phyloP scores from a whole-genome alignment of 2,797 vertebrate genomes.

The Tiaroga cobitis region DNA sequence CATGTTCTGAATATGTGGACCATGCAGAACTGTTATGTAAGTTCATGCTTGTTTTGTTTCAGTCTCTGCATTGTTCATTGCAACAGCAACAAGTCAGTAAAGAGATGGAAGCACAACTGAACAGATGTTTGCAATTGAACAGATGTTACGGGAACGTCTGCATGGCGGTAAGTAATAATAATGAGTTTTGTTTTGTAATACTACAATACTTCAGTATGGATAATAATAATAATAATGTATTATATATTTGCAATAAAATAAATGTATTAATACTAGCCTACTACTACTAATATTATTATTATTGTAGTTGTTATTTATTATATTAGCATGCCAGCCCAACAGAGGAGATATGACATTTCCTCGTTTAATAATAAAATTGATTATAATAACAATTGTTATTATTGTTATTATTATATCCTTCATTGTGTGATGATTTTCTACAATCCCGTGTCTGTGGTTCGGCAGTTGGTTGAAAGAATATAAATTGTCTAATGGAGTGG shows the following conservation, averaged over 20 bases:
- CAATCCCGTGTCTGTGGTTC: not conserved
- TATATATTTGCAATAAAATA: not conserved
- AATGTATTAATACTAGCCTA: not conserved
- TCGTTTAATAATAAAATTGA: too few relatives aligned
- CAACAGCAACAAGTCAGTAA: conserved; percentile 30
- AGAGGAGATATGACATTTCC: not conserved
- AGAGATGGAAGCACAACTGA: conserved; percentile 14
- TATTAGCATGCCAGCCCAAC: not conserved
- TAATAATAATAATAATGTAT: not conserved
- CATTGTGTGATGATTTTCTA: not conserved
- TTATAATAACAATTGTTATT: not conserved
- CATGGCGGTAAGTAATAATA: not conserved
- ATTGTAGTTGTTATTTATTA: not conserved
- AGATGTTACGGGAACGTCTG: not conserved
- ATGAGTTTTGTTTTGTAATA: not conserved
- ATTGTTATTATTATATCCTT: not conserved
- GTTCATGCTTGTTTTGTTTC: not conserved
- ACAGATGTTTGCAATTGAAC: conserved; percentile 22
- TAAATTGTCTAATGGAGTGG: not conserved
- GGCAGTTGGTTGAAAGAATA: not conserved
- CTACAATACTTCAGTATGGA: not conserved
- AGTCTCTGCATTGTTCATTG: conserved; percentile 10
- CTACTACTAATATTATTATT: not conserved
- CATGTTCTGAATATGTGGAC: not conserved
- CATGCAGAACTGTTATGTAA: not conserved